phyloP scores from a whole-genome alignment of 2,888 invertebrate genomes.

The Idaea straminata region DNA sequence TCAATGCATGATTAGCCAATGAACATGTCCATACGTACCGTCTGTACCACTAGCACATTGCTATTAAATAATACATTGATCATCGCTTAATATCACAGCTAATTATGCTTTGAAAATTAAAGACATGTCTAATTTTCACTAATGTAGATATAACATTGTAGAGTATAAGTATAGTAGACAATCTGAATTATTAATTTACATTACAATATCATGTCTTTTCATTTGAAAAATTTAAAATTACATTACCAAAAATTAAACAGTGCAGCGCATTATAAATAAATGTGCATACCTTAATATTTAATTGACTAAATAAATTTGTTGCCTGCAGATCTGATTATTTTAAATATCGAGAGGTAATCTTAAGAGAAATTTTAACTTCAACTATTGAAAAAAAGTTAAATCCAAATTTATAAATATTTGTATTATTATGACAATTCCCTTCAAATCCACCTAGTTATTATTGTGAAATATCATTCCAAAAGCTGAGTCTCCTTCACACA shows the following conservation, averaged over 20 bases:
- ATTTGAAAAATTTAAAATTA: slow-evolving; percentile 79
- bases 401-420: slow-evolving; percentile 77
- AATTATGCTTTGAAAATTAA: slow-evolving; percentile 81
- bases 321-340: slow-evolving; percentile 79
- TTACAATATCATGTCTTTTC: slow-evolving; percentile 81
- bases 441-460: slow-evolving; percentile 77
- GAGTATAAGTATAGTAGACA: slow-evolving; percentile 74
- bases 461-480: slow-evolving; percentile 78
- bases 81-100: slow-evolving; percentile 80
- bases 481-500: slow-evolving; percentile 78
- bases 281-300: slow-evolving; percentile 81
- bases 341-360: slow-evolving; percentile 81
- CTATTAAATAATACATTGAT: slow-evolving; percentile 80
- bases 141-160: slow-evolving; percentile 80
- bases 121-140: slow-evolving; percentile 80
- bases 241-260: slow-evolving; percentile 80
- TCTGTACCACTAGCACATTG: slow-evolving; percentile 74
- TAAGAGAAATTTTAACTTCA: slow-evolving; percentile 79
- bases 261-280: slow-evolving; percentile 82
- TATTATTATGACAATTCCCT: slow-evolving; percentile 78
- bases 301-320: slow-evolving; percentile 82
- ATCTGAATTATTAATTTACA: slow-evolving; percentile 80
- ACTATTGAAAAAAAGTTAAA: slow-evolving; percentile 80
- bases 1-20: slow-evolving; percentile 81
- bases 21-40: slow-evolving; percentile 54